A percentile compares a stretch with the other conserved stretches of the same genome.
phyloP scores from a whole-genome alignment of 30 jellyfish, hydroid and myxozoan genomes.

The Mastigias papua region DNA sequence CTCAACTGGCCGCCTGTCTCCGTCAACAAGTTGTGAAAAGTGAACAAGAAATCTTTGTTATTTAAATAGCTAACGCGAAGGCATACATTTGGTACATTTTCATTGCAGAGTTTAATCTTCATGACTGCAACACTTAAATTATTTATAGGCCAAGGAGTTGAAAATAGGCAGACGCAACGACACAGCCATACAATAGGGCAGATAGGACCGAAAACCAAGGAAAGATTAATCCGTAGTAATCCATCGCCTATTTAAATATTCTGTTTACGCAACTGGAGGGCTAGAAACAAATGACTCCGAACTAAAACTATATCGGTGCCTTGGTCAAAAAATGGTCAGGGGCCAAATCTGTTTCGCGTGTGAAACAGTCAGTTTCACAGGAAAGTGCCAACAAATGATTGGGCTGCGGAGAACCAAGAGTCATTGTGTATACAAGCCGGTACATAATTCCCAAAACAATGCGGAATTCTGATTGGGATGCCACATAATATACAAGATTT shows the following conservation, averaged over 20 bases:
- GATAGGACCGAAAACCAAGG: constrained; percentile 3
- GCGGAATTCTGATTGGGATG: neutral
- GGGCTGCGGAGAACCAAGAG: neutral
- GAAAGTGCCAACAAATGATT: too few species aligned
- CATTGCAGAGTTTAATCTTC: neutral
- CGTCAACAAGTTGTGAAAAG: neutral
- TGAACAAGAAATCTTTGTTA: neutral
- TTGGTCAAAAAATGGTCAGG: too few species aligned
- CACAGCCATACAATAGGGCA: neutral
- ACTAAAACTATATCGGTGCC: too few species aligned
- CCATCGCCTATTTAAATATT: neutral
- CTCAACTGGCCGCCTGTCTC: neutral
- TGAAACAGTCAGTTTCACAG: too few species aligned
- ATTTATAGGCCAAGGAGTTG: neutral
- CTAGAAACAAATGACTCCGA: too few species aligned
- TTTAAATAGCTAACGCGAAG: neutral
- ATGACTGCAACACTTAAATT: neutral
- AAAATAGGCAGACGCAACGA: neutral
- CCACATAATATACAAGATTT: too few species aligned
- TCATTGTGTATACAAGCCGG: neutral
- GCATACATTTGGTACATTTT: neutral
- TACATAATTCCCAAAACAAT: neutral
- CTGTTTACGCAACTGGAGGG: neutral
- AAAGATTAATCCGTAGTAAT: constrained; percentile 1
- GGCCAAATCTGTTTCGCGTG: too few species aligned